These are phyloP conservation scores for Heliconius hortense DNA, from an alignment of 2,888 invertebrate species.

Conservation along the genomic window DNA sequence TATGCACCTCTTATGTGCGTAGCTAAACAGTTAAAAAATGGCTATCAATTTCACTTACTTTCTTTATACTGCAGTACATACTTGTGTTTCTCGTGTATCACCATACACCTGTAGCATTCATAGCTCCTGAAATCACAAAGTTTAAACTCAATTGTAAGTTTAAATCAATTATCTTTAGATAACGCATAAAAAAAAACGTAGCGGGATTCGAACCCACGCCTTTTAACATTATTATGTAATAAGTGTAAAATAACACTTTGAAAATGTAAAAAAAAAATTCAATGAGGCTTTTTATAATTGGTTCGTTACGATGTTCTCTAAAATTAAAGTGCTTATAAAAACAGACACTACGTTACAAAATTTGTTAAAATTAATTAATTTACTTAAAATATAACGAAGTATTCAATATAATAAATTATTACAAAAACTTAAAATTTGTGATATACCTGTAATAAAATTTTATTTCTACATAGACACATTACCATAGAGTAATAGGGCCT, in stretches of 20 bases:
- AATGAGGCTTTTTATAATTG: background rate
- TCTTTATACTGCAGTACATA: conserved; percentile 92
- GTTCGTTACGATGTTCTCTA: background rate
- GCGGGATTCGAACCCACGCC: background rate
- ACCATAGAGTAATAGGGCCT: too few relatives aligned
- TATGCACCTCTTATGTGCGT: too few relatives aligned
- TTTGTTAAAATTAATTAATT: conserved; percentile 10
- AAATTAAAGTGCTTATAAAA: background rate
- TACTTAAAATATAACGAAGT: background rate
- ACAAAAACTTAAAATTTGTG: background rate
- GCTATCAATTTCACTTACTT: conserved; percentile 81
- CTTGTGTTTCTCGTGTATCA: conserved; percentile 88
- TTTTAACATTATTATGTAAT: background rate
- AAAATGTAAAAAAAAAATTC: background rate
- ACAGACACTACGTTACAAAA: background rate
- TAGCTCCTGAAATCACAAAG: conserved; percentile 81
- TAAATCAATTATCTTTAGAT: background rate
- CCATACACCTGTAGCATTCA: conserved; percentile 88
- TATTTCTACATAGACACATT: background rate
- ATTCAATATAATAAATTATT: background rate
- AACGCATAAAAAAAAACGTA: background rate
- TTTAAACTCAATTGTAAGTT: background rate
- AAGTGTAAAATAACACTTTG: background rate
- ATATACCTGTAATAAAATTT: too few relatives aligned
- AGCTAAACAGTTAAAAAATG: background rate